Base-by-base conservation (phyloP, 2,113 vertebrate genomes). In the Piprites chloris region DNA sequence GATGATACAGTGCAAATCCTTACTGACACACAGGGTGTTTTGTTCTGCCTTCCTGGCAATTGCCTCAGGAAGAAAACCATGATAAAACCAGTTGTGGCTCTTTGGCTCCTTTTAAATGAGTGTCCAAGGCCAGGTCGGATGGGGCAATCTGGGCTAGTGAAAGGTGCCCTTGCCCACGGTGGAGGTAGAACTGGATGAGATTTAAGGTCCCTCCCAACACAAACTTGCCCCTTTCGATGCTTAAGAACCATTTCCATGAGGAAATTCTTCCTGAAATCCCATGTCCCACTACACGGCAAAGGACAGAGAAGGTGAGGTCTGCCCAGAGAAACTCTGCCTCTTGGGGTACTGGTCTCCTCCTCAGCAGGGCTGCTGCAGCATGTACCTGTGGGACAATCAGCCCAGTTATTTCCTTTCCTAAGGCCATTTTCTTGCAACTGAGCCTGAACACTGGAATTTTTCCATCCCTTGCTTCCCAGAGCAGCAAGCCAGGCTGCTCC, bases 1-100 rank as follows among this genome's bases (percentile, higher is more conserved):
- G 74, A 44, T 84, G 87, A 93, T 93, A 46, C 87, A 69, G 55
- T 44, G 91, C 71, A 96, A 92, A 95, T 84, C 59, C 42, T 95
- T 95, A 77, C 50, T 88, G 94, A 85, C 91, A 59, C 1, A 30
- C 56, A 14, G 46, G 19, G 59, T 66, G 53, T 23, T 67, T 96
- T 89, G 63, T 52, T 47, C 72, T 73, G 35, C 67, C 53, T 87
- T 73, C 81, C 56, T 17, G 27, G 27, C 83, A 14, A 46, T 32
- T 37, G 37, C 32, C 87, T 80, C 23, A 61, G 90, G 95, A 89
- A 81, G 69, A 81, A 76, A 61, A 77, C 10, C 16, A 16, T n/a
- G n/a, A 14, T 24, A 62, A 53, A 27, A 5, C 37, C 46, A 9
- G 19, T 44, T 42, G 55, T 55, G 69, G 62, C 35, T 30, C 28